Percentiles rank a stretch among this genome's conserved stretches.
These are phyloP conservation scores for Urocolius indicus DNA, from an alignment of 2,113 vertebrate genomes.

Conservation along the genomic window DNA sequence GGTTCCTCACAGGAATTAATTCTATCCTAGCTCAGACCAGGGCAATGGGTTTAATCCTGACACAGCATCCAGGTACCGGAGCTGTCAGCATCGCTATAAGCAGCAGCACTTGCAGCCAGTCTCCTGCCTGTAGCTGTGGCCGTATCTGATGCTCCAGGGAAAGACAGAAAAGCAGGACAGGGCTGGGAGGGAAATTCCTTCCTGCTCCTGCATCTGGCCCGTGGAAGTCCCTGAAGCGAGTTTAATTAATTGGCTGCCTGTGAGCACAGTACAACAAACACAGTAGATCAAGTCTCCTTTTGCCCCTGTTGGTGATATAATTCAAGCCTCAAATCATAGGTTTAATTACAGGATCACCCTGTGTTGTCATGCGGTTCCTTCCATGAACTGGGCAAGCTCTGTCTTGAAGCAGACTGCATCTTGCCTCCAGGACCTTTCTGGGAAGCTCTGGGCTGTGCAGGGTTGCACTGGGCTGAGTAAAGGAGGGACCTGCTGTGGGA, in stretches of 20 bases:
- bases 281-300: not conserved
- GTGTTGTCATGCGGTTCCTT: not conserved
- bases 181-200: not conserved
- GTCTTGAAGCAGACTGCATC: fast-evolving
- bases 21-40: no score
- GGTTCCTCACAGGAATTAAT: no score
- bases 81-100: not conserved
- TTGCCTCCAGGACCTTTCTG: not conserved
- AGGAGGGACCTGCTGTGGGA: not conserved
- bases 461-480: fast-evolving
- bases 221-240: not conserved
- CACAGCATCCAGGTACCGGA: not conserved
- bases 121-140: not conserved
- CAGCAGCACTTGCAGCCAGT: not conserved
- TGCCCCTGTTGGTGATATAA: not conserved
- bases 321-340: not conserved
- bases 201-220: not conserved
- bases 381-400: not conserved
- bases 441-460: fast-evolving
- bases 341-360: not conserved
- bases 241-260: not conserved
- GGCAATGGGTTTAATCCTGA: not conserved
- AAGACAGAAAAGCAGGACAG: not conserved
- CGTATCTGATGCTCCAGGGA: not conserved
- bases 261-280: not conserved